These are phyloP conservation scores for Hyperoplus immaculatus DNA, from an alignment of 2,797 vertebrate genomes.

Conservation along the genomic window DNA sequence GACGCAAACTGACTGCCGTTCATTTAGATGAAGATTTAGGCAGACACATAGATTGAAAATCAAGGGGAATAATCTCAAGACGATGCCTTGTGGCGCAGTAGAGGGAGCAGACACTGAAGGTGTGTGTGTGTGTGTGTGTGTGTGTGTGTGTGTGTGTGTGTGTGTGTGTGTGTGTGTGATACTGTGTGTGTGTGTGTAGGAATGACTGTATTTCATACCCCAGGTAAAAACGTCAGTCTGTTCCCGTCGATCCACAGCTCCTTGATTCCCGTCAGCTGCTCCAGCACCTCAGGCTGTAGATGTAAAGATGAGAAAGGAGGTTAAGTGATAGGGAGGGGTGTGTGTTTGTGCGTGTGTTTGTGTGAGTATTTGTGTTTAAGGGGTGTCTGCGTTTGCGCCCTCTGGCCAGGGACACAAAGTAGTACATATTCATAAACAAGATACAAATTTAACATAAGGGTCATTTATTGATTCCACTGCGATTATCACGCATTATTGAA, in stretches of 20 bases:
- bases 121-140: not conserved
- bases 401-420: not conserved
- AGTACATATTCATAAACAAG: conserved; percentile 19
- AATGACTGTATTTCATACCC: conserved; percentile 85
- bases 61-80: conserved; percentile 27
- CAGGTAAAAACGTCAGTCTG: conserved; percentile 94
- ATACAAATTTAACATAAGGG: conserved; percentile 11
- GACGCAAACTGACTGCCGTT: conserved; percentile 38
- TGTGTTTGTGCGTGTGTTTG: not conserved
- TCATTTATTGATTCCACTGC: conserved; percentile 15
- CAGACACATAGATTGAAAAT: conserved; percentile 19
- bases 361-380: not conserved
- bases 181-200: not conserved
- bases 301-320: conserved; percentile 31
- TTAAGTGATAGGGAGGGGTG: conserved; percentile 14
- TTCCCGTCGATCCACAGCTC: conserved; percentile 99
- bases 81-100: conserved; percentile 9
- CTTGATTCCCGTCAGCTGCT: conserved; percentile 94
- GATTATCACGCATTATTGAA: conserved; percentile 11
- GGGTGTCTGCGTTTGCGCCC: not conserved
- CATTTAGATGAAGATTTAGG: conserved; percentile 41
- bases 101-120: not conserved
- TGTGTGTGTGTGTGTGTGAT: no score
- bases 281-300: conserved; percentile 96
- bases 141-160: no score